A percentile compares a stretch with the other conserved stretches of the same genome.
phyloP scores from a whole-genome alignment of 2,888 invertebrate genomes.

The Hetaerina titia region DNA sequence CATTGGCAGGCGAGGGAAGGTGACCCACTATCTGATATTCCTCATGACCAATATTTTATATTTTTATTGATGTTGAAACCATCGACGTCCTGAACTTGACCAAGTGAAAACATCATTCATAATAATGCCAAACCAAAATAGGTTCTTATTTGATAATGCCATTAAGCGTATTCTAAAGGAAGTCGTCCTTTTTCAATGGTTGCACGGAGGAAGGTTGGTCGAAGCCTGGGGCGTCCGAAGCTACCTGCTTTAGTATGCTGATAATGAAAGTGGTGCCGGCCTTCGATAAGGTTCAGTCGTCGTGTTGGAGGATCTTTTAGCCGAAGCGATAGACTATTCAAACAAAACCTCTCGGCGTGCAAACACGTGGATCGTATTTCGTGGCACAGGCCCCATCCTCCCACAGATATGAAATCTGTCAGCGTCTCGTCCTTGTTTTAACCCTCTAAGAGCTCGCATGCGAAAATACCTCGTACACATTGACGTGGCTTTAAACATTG shows the following conservation, averaged over 20 bases:
- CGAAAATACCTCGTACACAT: no score
- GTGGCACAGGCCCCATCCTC: not conserved
- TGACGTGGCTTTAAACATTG: no score
- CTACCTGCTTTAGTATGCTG: not conserved
- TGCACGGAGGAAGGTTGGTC: not conserved
- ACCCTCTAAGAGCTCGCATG: no score
- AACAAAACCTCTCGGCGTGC: not conserved
- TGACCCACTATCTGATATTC: no score
- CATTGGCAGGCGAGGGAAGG: no score
- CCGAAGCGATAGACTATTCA: not conserved
- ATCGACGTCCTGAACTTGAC: not conserved
- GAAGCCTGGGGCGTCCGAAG: not conserved
- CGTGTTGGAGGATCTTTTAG: not conserved
- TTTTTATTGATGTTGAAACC: not conserved
- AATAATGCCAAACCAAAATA: no score
- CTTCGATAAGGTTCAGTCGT: not conserved
- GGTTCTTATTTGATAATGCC: not conserved
- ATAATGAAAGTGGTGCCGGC: not conserved
- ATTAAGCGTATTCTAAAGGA: not conserved
- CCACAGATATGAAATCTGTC: no score
- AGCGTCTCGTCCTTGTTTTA: no score
- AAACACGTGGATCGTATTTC: not conserved
- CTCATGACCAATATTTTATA: not conserved
- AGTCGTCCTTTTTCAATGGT: not conserved
- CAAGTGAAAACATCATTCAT: not conserved